phyloP scores from a whole-genome alignment of 2,888 invertebrate genomes.

The Ferdinandea cuprea region DNA sequence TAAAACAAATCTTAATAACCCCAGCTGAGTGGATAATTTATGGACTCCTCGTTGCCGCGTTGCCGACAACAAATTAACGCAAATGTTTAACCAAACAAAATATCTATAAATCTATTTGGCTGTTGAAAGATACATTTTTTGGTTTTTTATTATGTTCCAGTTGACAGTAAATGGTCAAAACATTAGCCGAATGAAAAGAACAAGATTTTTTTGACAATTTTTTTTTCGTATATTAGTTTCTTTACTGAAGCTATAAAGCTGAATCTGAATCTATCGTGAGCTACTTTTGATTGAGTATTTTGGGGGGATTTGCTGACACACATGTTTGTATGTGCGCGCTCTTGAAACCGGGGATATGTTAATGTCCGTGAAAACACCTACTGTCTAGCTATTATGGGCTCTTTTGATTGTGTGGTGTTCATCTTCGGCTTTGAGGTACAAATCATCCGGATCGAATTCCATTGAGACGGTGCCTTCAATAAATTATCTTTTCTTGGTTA shows the following conservation, averaged over 20 bases:
- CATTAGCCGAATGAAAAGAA: constrained; percentile 10
- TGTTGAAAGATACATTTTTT: constrained; percentile 67
- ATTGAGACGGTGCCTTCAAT: constrained; percentile 53
- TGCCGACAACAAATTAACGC: constrained; percentile 73
- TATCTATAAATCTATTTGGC: constrained; percentile 72
- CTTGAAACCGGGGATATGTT: constrained; percentile 51
- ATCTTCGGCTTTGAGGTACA: constrained; percentile 38
- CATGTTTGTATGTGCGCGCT: constrained; percentile 18
- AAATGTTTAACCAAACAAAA: constrained; percentile 73
- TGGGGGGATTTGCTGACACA: constrained; percentile 47
- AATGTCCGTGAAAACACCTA: constrained; percentile 62
- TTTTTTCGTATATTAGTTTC: background rate
- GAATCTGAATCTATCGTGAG: background rate
- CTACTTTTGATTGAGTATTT: constrained; percentile 45
- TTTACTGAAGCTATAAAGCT: background rate
- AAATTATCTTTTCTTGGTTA: constrained; percentile 61
- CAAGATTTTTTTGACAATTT: constrained; percentile 26
- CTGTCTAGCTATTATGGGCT: constrained; percentile 45
- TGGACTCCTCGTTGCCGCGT: constrained; percentile 28
- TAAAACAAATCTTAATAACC: constrained; percentile 63
- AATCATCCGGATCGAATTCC: constrained; percentile 72
- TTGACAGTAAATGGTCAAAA: constrained; percentile 70
- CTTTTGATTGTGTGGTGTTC: constrained; percentile 33
- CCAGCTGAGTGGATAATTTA: constrained; percentile 66
- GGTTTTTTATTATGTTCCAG: constrained; percentile 40